Base-by-base conservation (phyloP, 2,113 vertebrate genomes). In the Monarcha castaneiventris region DNA sequence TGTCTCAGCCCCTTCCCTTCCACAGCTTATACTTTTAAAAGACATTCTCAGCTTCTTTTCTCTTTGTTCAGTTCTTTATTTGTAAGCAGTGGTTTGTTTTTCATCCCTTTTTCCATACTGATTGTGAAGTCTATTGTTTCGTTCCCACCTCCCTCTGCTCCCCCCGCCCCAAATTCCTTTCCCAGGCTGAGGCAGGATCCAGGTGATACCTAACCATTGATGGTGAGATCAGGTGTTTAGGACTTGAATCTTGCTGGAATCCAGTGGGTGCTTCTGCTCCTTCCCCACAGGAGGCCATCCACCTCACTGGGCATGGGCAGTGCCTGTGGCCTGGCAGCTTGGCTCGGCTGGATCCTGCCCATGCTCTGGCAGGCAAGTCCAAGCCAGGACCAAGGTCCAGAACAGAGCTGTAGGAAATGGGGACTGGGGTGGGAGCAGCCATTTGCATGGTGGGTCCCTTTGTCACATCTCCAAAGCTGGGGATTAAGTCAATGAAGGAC, bases 341-440 rank as follows among this genome's bases (percentile, higher is more conserved):
- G 37, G 48, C 89, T 75, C 0, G 0, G 33, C 41, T 0, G 0
- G 15, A 21, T 77, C 1, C 0, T 33, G 32, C 33, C 82, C 1
- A 0, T 43, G 44, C 37, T 69, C 64, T n/a, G 9, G 30, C 5
- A 3, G 46, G 21, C 1, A 1, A 81, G 20, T 52, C 64, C 10
- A 4, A 56, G 61, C 39, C 46, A 85, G 80, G 30, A 54, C 32
- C 20, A 27, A 78, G 85, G 71, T 39, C 43, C 51, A 37, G 49
- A 29, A 23, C 54, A 87, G 76, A 77, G 37, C 35, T 52, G 18
- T 9, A 58, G 72, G 77, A 62, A 83, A 48, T 2, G 1, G 55
- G 26, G 16, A 3, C 25, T 54, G 56, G 39, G 25, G 32, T 63
- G 51, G n/a, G 64, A 77, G 64, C 1, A 2, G 22, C 64, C 17